Percentiles rank a stretch among this genome's conserved stretches.
Evolutionary conservation across 2,113 vertebrate species (phyloP).

Genomic region (Elgaria multicarinata): DNA sequence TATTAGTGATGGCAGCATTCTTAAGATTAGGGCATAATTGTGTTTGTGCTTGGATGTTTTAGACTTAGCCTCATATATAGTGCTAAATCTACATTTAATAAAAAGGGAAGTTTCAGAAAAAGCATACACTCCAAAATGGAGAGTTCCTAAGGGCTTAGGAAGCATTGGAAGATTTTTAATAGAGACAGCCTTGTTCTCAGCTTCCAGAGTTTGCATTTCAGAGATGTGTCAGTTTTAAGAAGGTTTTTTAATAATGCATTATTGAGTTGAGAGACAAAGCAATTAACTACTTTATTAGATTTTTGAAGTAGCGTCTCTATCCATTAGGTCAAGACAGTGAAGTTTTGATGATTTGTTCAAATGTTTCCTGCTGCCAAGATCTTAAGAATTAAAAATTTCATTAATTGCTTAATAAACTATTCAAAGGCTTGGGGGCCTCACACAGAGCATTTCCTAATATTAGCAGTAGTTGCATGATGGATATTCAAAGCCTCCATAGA

Average conservation of each 20-base stretch:
- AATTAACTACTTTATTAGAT: conserved; percentile 37
- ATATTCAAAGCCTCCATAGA: neutral
- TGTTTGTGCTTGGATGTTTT: neutral
- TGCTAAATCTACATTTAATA: too few species aligned
- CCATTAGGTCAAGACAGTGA: conserved; percentile 26
- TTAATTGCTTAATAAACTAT: conserved; percentile 34
- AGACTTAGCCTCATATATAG: neutral
- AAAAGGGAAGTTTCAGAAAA: neutral
- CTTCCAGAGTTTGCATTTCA: conserved; percentile 8
- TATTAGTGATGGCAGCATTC: neutral
- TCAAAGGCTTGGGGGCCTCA: neutral
- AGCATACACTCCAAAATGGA: neutral
- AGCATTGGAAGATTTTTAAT: neutral
- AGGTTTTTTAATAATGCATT: conserved; percentile 32
- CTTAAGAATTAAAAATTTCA: conserved; percentile 25
- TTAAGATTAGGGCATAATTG: neutral
- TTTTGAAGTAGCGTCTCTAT: conserved; percentile 31
- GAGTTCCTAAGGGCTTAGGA: neutral
- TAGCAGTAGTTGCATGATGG: neutral
- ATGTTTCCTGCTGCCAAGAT: conserved; percentile 16
- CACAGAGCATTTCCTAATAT: neutral
- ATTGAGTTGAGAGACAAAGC: conserved; percentile 22
- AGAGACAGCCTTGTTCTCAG: conserved; percentile 7
- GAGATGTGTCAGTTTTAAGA: conserved; percentile 25
- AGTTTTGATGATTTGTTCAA: conserved; percentile 38